Evolutionary conservation across 2,888 invertebrate genomes (phyloP), one percentile per base, ranked within the genome.

Genomic region (Pachydiplax longipennis): DNA sequence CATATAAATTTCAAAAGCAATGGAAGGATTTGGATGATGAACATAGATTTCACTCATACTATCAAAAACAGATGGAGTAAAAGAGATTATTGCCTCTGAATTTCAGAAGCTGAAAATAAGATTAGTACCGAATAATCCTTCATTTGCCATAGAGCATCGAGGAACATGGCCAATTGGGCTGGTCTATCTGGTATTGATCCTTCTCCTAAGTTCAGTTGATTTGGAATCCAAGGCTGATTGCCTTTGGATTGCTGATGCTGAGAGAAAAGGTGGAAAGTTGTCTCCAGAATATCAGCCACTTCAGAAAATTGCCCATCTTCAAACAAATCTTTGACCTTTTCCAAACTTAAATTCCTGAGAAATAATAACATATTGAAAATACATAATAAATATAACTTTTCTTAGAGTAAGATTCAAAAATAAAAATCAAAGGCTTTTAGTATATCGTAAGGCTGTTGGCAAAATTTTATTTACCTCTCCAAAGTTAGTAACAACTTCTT

Each of bases 311-410:
- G 95, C 80, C 96, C 95, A 31, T 94, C 94, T 37, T 96, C 95
- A 93, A 96, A 96, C n/a, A 97, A 94, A 91, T 95, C 95, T 93
- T 96, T 95, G 0, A 97, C 95, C 92, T 96, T 96, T 22, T 96
- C 95, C 40, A 97, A 93, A 92, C 95, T 95, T 91, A 94, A 94
- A 35, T 95, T 94, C 91, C 95, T 94, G 91, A 92, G 92, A 92
- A 73, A 10, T 8, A 44, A 44, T 6, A 91, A 90, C 92, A 91
- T 91, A 81, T 13, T 40, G 18, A 40, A 37, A 81, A 22, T 3
- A 22, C 15, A 12, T 37, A 18, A 37, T 80, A 37, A 18, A 40
- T 13, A 18, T 44, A 37, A 81, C 22, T 22, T 22, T 8, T 22
- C 40, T 81, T 8, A 18, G 13, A 44, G 4, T 13, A 44, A 37